Percentiles rank a stretch among this genome's conserved stretches.
These are phyloP conservation scores for Platalea minor DNA, from an alignment of 2,797 vertebrate species.

Conservation along the genomic window DNA sequence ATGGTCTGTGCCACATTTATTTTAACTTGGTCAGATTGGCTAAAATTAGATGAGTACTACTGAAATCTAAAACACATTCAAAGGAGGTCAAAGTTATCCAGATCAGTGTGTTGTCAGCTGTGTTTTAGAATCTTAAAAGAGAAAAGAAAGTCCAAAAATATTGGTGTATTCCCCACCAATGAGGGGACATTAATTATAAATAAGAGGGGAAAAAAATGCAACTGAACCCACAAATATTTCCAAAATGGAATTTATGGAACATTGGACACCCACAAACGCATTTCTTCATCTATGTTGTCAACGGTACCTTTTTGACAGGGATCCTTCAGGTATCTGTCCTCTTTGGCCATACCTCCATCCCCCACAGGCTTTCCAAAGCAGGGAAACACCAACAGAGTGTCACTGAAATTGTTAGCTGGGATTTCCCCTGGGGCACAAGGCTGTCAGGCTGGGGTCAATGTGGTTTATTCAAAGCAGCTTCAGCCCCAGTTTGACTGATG, in stretches of 20 bases:
- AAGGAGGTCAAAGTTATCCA: not conserved
- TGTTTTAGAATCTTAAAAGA: not conserved
- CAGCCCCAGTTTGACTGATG: not conserved
- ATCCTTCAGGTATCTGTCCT: not conserved
- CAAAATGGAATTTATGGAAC: not conserved
- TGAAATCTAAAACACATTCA: constrained; percentile 2
- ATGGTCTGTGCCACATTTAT: not conserved
- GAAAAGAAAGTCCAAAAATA: not conserved
- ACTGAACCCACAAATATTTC: not conserved
- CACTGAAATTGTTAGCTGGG: not conserved
- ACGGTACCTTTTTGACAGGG: not conserved
- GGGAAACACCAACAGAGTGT: not conserved
- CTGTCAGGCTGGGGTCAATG: not conserved
- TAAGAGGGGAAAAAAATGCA: not conserved
- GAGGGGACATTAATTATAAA: not conserved
- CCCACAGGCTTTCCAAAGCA: not conserved
- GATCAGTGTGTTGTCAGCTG: not conserved
- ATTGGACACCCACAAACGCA: not conserved
- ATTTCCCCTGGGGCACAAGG: not conserved
- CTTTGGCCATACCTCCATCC: not conserved
- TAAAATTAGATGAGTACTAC: not conserved
- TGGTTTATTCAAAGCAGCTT: constrained; percentile 30
- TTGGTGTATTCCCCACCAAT: not conserved
- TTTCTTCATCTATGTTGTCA: not conserved
- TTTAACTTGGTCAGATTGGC: not conserved